Conservation (phyloP, 2,797 vertebrate species). For the Protosalanx chinensis region DNA sequence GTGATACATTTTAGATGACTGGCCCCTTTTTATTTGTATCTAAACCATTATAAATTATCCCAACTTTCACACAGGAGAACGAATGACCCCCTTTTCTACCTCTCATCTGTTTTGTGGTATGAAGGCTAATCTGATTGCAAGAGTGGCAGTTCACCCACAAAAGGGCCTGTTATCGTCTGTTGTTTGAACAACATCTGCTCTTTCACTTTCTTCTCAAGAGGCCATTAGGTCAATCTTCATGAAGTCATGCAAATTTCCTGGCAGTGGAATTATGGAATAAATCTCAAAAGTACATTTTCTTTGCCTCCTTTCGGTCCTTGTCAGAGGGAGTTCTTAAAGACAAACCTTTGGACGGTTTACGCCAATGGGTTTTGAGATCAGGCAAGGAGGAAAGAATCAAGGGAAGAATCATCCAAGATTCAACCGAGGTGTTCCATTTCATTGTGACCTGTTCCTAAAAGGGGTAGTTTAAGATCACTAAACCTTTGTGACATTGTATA, state of each 20-base stretch:
- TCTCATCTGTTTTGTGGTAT: neutral
- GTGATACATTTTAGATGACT: too few relatives aligned
- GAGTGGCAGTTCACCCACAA: conserved; percentile 7
- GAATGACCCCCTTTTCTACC: too few relatives aligned
- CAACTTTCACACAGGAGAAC: too few relatives aligned
- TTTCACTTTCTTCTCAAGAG: conserved; percentile 28
- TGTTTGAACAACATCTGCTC: conserved; percentile 40
- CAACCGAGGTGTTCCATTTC: conserved; percentile 16
- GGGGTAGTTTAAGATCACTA: conserved; percentile 12
- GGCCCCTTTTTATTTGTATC: too few relatives aligned
- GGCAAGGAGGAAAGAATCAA: conserved; percentile 23
- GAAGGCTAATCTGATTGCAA: conserved; percentile 19
- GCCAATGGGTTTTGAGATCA: neutral
- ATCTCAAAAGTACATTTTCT: too few relatives aligned
- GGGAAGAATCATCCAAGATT: too few relatives aligned
- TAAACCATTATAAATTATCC: too few relatives aligned
- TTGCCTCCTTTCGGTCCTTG: too few relatives aligned
- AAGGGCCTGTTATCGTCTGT: conserved; percentile 24
- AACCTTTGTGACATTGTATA: conserved; percentile 27
- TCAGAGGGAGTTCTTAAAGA: too few relatives aligned
- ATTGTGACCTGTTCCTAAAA: conserved; percentile 21
- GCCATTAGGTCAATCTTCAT: conserved; percentile 38
- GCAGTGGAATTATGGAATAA: neutral
- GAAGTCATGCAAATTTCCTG: conserved; percentile 53
- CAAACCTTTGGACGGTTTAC: too few relatives aligned